Evolutionary conservation across 2,888 invertebrate species (phyloP), one percentile per base, ranked within the genome.

Genomic region (Abrostola tripartita): DNA sequence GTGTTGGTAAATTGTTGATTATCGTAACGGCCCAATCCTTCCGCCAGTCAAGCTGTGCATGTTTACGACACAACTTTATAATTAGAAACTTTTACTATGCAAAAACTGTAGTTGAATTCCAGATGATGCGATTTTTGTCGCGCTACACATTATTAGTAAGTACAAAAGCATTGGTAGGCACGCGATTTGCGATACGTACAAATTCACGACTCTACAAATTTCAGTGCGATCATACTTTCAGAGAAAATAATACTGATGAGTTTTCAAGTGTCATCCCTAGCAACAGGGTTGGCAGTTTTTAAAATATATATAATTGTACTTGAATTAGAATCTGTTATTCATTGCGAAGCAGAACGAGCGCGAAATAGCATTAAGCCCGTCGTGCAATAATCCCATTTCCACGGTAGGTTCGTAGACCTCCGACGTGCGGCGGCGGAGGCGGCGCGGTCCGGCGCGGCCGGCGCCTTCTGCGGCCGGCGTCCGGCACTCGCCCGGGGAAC

Each of bases 321-420:
- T 35, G 59, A 57, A 66, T 66, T 74, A 67, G 77, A 65, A 70
- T 75, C 70, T 82, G 81, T 83, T 81, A 83, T 78, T 81, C 68
- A 78, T 76, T 78, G 67, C 49, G 51, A 82, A 82, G 76, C 79
- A 85, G 83, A 88, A 85, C 83, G 84, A 90, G 90, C 86, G 87
- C 88, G 85, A 89, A 91, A 90, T 87, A 85, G 85, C 87, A 85
- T 89, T 87, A 86, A 85, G 86, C 85, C 83, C 87, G 85, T 88
- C 90, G 90, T 85, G 90, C 88, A 90, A 89, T 91, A 92, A 92
- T 92, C 90, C 88, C 88, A 91, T 92, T 92, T 92, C 90, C 91
- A 92, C 90, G 91, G 91, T 89, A 73, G 89, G 91, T 91, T 92
- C 90, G 89, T 83, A 91, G 91, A 91, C 90, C 90, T 84, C 88